Percentiles rank a stretch among this genome's conserved stretches.
Conservation (phyloP, 1,140 invertebrate species). For the Aleiodes sp. region DNA sequence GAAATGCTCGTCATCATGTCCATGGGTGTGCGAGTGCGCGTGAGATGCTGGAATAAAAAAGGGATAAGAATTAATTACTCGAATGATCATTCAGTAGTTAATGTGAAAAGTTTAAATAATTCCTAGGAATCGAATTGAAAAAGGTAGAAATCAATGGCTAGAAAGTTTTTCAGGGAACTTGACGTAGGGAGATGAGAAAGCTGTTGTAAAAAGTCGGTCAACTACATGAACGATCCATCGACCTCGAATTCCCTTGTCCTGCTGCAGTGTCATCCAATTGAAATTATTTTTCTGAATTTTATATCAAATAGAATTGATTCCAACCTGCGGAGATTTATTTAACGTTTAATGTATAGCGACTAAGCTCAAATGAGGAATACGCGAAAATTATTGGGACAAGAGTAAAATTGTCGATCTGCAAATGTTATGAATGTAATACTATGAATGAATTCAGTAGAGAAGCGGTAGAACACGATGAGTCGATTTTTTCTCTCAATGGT, state of each 20-base stretch:
- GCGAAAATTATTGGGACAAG: too few species aligned
- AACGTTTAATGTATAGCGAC: too few species aligned
- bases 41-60: constrained; percentile 56
- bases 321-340: too few species aligned
- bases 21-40: constrained; percentile 47
- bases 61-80: not conserved
- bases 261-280: constrained; percentile 39
- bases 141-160: not conserved
- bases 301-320: too few species aligned
- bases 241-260: constrained; percentile 45
- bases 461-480: too few species aligned
- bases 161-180: not conserved
- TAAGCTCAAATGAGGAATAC: too few species aligned
- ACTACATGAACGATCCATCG: constrained; percentile 40
- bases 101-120: not conserved
- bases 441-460: too few species aligned
- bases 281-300: not conserved
- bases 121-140: not conserved
- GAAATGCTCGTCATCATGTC: constrained; percentile 28
- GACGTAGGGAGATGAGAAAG: constrained; percentile 45
- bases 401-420: too few species aligned
- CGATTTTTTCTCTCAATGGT: too few species aligned
- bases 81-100: not conserved
- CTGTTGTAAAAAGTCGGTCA: constrained; percentile 57
- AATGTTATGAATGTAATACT: too few species aligned